Percentiles rank a stretch among this genome's conserved stretches.
Evolutionary conservation across 2,888 invertebrate species (phyloP).

Genomic region (Dasypolia templi): DNA sequence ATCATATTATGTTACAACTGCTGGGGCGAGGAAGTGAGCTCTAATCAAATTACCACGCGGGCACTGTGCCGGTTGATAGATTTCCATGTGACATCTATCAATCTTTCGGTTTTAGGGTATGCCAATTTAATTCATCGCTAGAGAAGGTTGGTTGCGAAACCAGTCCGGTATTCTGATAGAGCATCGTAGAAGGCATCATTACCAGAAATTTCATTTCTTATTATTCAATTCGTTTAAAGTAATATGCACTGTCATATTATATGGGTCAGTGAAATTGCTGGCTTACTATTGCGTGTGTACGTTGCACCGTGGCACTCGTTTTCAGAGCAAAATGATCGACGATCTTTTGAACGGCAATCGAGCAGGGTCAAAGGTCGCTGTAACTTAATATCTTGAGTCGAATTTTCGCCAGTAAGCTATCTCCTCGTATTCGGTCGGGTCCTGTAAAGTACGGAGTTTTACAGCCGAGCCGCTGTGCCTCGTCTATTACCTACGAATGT

Average conservation of each 20-base stretch:
- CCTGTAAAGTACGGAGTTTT: conserved; percentile 70
- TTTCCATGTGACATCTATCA: too few relatives aligned
- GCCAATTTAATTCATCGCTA: too few relatives aligned
- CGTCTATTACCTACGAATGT: conserved; percentile 68
- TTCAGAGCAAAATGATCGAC: conserved; percentile 23
- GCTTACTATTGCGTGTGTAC: not conserved
- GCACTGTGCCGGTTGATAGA: too few relatives aligned
- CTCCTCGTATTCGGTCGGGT: conserved; percentile 62
- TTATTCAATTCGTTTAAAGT: not conserved
- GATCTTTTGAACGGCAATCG: conserved; percentile 24
- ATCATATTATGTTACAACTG: too few relatives aligned
- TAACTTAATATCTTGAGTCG: conserved; percentile 49
- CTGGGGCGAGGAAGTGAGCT: too few relatives aligned
- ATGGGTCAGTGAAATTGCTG: not conserved
- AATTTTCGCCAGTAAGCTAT: conserved; percentile 45
- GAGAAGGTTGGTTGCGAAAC: not conserved
- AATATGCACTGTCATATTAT: not conserved
- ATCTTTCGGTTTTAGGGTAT: too few relatives aligned
- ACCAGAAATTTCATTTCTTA: not conserved
- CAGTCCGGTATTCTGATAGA: not conserved
- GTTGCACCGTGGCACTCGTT: not conserved
- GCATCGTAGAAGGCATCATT: too few relatives aligned
- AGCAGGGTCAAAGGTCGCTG: conserved; percentile 32
- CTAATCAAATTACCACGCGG: too few relatives aligned
- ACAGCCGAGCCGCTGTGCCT: conserved; percentile 63